These are phyloP conservation scores for Eilema sororculum DNA, from an alignment of 2,888 invertebrate genomes.

Conservation along the genomic window DNA sequence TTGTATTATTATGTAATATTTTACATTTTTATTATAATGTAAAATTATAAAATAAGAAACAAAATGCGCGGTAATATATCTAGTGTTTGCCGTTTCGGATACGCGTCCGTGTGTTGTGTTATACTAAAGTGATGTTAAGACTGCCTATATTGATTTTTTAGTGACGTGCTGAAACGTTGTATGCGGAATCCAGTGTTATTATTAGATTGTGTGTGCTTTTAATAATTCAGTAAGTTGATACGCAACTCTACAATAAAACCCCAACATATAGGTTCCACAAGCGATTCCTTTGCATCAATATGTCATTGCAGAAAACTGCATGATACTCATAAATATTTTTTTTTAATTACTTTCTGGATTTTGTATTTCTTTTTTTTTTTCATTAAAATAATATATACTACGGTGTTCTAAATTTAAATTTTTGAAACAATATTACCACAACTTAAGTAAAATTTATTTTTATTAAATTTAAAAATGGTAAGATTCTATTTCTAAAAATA, in stretches of 20 bases:
- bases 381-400: not conserved
- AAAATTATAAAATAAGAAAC: constrained; percentile 35
- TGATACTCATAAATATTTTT: constrained; percentile 14
- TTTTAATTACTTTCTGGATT: too few species aligned
- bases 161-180: constrained; percentile 73
- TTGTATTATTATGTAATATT: constrained; percentile 79
- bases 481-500: not conserved
- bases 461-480: not conserved
- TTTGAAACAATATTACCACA: constrained; percentile 37
- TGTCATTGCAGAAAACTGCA: constrained; percentile 40
- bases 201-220: constrained; percentile 65
- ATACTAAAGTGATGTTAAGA: constrained; percentile 41
- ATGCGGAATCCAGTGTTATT: constrained; percentile 79
- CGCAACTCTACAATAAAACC: not conserved
- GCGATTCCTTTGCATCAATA: constrained; percentile 46
- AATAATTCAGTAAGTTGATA: constrained; percentile 50
- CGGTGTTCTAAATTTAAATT: constrained; percentile 6
- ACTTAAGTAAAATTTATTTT: constrained; percentile 16
- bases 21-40: constrained; percentile 60
- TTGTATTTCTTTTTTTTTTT: not conserved
- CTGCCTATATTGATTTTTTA: constrained; percentile 78
- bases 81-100: constrained; percentile 36
- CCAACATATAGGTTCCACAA: constrained; percentile 1
- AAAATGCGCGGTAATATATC: constrained; percentile 49
- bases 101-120: constrained; percentile 40